Evolutionary conservation across 2,113 vertebrate species (phyloP).

Genomic region (Chionomys nivalis): DNA sequence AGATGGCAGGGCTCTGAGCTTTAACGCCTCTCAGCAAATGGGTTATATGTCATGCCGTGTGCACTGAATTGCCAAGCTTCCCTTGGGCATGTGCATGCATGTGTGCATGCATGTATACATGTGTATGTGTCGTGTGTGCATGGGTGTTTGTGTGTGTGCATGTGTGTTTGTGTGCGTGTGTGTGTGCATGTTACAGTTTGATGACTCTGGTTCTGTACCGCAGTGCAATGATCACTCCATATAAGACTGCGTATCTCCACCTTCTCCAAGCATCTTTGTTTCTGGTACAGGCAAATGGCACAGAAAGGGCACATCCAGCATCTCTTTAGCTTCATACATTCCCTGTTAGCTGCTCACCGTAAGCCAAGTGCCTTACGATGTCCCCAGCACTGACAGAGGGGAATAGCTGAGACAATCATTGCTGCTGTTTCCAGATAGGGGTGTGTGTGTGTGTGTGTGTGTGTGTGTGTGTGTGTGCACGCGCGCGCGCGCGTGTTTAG

Average conservation of each 20-base stretch:
- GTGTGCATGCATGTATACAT: neutral
- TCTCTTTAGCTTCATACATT: neutral
- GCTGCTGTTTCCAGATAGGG: neutral
- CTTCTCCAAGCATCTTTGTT: conserved; percentile 17
- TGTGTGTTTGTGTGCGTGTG: neutral
- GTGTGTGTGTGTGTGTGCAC: too few species aligned
- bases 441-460: neutral
- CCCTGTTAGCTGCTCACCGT: neutral
- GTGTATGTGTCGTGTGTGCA: neutral
- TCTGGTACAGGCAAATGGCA: neutral
- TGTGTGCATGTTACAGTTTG: neutral
- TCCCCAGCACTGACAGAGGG: neutral
- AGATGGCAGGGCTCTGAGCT: neutral
- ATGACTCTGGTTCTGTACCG: neutral
- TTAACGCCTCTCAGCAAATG: neutral
- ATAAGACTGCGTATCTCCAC: neutral
- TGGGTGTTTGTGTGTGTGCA: neutral
- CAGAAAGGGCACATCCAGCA: neutral
- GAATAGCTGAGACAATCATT: neutral
- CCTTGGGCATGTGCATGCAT: neutral
- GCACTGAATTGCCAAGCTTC: neutral
- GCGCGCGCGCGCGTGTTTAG: too few species aligned
- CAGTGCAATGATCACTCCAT: neutral
- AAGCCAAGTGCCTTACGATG: neutral
- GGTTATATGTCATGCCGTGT: neutral